Evolutionary conservation across 2,113 vertebrate species (phyloP).

Genomic region (Crotophaga sulcirostris): DNA sequence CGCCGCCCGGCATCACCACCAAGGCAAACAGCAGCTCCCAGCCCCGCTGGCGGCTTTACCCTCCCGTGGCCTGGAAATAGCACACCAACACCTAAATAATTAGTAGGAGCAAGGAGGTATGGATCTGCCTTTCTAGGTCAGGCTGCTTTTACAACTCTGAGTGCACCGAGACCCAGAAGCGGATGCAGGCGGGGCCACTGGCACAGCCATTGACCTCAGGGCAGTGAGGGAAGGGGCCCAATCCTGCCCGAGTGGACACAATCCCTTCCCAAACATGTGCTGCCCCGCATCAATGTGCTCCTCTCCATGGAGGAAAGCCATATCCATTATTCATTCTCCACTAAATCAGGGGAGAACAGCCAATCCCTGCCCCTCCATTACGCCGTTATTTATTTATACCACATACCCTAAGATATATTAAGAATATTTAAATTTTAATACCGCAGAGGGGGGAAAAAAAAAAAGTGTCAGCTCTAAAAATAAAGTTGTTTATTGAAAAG

Average conservation of each 20-base stretch:
- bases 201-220: background rate
- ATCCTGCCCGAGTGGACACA: background rate
- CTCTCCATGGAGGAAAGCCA: background rate
- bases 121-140: conserved; percentile 52
- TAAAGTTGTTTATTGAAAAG: conserved; percentile 68
- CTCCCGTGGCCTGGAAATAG: background rate
- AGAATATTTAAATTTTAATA: conserved; percentile 68
- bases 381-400: conserved; percentile 65
- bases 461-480: conserved; percentile 56
- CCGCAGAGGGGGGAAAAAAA: background rate
- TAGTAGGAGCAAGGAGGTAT: background rate
- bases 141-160: background rate
- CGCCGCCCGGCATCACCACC: rapidly evolving
- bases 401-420: conserved; percentile 64
- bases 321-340: conserved; percentile 44
- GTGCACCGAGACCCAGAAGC: background rate
- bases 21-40: background rate
- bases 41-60: background rate
- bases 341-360: conserved; percentile 15
- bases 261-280: background rate
- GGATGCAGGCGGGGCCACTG: rapidly evolving
- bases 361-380: conserved; percentile 44
- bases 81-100: conserved; percentile 21
- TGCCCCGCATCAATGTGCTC: background rate
- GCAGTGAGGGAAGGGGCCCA: background rate